Percentiles rank a stretch among this genome's conserved stretches.
phyloP scores from a whole-genome alignment of 1,140 invertebrate species.

The Ips nitidus region DNA sequence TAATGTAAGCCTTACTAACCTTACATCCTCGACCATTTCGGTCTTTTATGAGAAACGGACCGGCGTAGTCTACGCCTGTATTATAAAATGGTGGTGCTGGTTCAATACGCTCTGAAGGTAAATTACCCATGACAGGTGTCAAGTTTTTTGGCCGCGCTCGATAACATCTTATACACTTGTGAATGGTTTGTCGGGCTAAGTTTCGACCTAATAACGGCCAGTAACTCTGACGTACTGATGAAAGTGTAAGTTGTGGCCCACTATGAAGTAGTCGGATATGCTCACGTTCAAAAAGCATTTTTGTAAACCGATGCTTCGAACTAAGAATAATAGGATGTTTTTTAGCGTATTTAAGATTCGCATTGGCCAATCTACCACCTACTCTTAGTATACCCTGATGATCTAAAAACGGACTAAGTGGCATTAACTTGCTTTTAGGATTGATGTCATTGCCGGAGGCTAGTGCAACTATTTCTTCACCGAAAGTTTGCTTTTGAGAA shows the following conservation, averaged over 20 bases:
- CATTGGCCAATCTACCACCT: conserved; percentile 50
- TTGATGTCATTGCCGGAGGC: conserved; percentile 43
- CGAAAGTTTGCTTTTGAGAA: background rate
- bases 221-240: conserved; percentile 28
- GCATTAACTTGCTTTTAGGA: conserved; percentile 52
- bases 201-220: conserved; percentile 38
- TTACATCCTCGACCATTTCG: conserved; percentile 8
- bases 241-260: background rate
- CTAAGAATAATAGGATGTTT: conserved; percentile 13
- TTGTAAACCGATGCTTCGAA: conserved; percentile 6
- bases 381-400: conserved; percentile 49
- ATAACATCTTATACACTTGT: conserved; percentile 34
- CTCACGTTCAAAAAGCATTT: conserved; percentile 2
- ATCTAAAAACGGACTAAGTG: conserved; percentile 48
- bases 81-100: conserved; percentile 43
- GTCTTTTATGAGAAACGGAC: conserved; percentile 44
- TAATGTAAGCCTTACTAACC: background rate
- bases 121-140: conserved; percentile 45
- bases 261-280: conserved; percentile 1
- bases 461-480: conserved; percentile 6
- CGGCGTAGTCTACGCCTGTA: conserved; percentile 46
- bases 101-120: conserved; percentile 45
- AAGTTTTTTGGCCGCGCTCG: conserved; percentile 11
- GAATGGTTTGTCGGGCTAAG: conserved; percentile 20
- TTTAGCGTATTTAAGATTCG: conserved; percentile 32